Evolutionary conservation across 2,888 invertebrate genomes (phyloP), one percentile per base, ranked within the genome.

Genomic region (Pachycephus smyrnensis): DNA sequence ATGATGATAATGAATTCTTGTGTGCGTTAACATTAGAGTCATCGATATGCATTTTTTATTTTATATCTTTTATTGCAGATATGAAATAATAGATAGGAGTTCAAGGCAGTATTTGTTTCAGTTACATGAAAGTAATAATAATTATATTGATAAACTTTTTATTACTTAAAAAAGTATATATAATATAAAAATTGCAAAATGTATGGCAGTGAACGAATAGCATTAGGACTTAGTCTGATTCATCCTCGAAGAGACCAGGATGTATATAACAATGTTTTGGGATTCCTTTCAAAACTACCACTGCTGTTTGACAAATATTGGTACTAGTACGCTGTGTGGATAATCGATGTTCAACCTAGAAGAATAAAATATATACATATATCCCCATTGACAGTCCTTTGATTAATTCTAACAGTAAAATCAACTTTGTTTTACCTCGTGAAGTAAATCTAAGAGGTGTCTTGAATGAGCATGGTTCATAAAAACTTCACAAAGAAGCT

Each of bases 401-500:
- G 55, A 23, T 55, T 55, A 55, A 23, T 55, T 23, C 55, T 6
- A 4, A 55, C 9, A 55, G 55, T 55, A 55, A 71, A 71, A 71
- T 31, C 23, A 32, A 71, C 15, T 32, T 71, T 71, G 32, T 78
- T 75, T 84, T 76, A 91, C 91, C 85, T 86, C 84, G n/a, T 82
- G 76, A 11, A 91, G 84, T 76, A 91, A 84, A 74, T 90, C 89
- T n/a, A 80, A 81, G 30, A 91, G 23, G 78, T 89, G 89, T 35
- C 73, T 75, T 11, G 84, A 79, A 35, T 81, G 79, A 12, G 91
- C 90, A 77, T 89, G 79, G 36, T 88, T 88, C 91, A 91, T 91
- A 33, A 94, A 88, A 33, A 93, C 92, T 77, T 92, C 91, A 82
- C 93, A 93, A 73, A 94, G 86, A 23, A 93, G 92, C 86, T 94